These are phyloP conservation scores for Oreonectes daqikongensis DNA, from an alignment of 2,797 vertebrate genomes.

Conservation along the genomic window DNA sequence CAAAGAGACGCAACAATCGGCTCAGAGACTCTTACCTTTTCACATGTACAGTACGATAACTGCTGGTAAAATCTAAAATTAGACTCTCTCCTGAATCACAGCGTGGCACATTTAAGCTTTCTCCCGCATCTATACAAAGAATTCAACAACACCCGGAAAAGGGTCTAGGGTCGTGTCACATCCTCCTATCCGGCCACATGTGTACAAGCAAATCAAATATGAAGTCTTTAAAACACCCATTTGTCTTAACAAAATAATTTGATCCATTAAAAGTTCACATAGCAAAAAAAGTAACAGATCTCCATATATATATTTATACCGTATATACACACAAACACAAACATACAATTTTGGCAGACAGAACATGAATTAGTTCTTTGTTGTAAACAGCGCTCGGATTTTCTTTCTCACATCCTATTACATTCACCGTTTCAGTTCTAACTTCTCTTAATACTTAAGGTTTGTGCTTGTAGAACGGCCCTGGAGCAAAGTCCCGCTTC, in stretches of 20 bases:
- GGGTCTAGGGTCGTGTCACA: not conserved
- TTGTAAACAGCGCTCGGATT: slow-evolving; percentile 73
- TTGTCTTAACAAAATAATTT: slow-evolving; percentile 77
- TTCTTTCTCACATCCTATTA: slow-evolving; percentile 60
- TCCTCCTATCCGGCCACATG: slow-evolving; percentile 4
- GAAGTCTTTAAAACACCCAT: slow-evolving; percentile 60
- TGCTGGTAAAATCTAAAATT: slow-evolving; percentile 44
- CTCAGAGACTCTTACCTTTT: not conserved
- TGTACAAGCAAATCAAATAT: slow-evolving; percentile 65
- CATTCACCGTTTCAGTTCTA: slow-evolving; percentile 84
- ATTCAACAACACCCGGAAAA: slow-evolving; percentile 1
- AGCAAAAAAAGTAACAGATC: slow-evolving; percentile 72
- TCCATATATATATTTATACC: slow-evolving; percentile 60
- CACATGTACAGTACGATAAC: slow-evolving; percentile 34
- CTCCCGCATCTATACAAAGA: slow-evolving; percentile 14
- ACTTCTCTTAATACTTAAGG: slow-evolving; percentile 74
- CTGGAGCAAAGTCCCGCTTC: slow-evolving; percentile 46
- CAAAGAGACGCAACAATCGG: not conserved
- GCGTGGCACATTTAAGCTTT: not conserved
- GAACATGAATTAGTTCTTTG: slow-evolving; percentile 67
- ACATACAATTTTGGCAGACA: slow-evolving; percentile 76
- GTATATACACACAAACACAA: slow-evolving; percentile 49
- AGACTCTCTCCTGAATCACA: slow-evolving; percentile 18
- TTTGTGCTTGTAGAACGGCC: slow-evolving; percentile 88
- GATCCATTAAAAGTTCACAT: slow-evolving; percentile 76